Conservation (phyloP, 1,140 invertebrate species). For the Anastrepha ludens region DNA sequence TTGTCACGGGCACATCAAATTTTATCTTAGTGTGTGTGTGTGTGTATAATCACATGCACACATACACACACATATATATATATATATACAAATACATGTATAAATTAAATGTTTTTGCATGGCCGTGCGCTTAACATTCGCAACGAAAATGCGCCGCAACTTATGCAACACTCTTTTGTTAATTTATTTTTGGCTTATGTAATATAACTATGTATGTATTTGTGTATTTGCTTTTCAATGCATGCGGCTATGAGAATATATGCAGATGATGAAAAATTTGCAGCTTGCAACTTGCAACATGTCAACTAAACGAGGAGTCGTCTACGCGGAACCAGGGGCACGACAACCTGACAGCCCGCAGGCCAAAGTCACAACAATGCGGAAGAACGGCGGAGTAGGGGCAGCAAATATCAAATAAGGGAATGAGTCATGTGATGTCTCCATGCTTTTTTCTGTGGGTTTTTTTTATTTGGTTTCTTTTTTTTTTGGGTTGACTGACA, state of each 20-base stretch:
- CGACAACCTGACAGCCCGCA: conserved; percentile 1
- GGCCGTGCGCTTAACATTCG: too few species aligned
- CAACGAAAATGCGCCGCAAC: background rate
- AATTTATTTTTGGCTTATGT: background rate
- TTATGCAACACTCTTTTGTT: background rate
- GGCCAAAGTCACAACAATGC: conserved; percentile 33
- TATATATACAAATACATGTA: too few species aligned
- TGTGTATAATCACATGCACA: background rate
- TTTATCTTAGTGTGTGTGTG: too few species aligned
- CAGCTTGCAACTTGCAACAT: conserved; percentile 17
- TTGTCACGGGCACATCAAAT: background rate
- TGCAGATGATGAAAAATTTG: conserved; percentile 7
- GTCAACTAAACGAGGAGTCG: background rate
- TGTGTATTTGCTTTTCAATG: background rate
- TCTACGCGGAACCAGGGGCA: background rate
- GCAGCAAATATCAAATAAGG: background rate
- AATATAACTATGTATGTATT: background rate
- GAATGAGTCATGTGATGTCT: background rate
- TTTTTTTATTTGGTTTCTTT: background rate
- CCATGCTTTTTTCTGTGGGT: background rate
- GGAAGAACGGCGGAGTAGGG: background rate
- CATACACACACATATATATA: background rate
- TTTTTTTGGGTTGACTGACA: background rate
- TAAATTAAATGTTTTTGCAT: too few species aligned
- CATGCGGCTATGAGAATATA: background rate